Evolutionary conservation across 30 jellyfish, hydroid and myxozoan species (phyloP), one percentile per base, ranked within the genome.

Genomic region (Aurelia sp.): DNA sequence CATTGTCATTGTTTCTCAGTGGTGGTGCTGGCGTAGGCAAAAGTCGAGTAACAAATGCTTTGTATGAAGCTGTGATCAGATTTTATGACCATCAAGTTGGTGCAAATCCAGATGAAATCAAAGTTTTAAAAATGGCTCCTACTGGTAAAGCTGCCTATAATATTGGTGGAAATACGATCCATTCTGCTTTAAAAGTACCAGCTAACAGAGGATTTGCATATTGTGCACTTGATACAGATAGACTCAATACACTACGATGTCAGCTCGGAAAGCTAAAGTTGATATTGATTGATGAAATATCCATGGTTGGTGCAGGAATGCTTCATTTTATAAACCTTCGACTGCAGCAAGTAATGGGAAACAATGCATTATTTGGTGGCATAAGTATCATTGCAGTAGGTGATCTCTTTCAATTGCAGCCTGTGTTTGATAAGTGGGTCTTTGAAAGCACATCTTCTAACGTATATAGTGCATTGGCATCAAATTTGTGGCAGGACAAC

Each of bases 21-120:
- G 88, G 78, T 57, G 88, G 88, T 22, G 88, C 81, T 16, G 63
- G 88, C 1, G 88, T 77, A 8, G 88, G 77, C 63, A 77, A 77
- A 21, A 77, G 88, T 41, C 4, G 77, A 18, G 78, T 77, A 17
- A 9, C 18, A 11, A 77, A 57, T 59, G 61, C 63, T 19, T 18
- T 77, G 22, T 58, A 58, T 58, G 67, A 17, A 10, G 78, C 83
- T 18, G 2, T 48, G 18, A 20, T 22, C 18, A 72, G 51, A 38
- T 31, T 19, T 6, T 38, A 13, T 17, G 40, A 72, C 33, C 17
- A 35, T 15, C 64, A 19, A 20, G 21, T 24, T 27, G 83, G 83
- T 16, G 83, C 30, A 72, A 33, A 72, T 24, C 83, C 83, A 20
- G 83, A 72, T 48, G 83, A 72, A 6, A 31, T 72, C 11, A 7